Evolutionary conservation across 2,888 invertebrate species (phyloP), one percentile per base, ranked within the genome.

Genomic region (Tubulanus polymorphus): DNA sequence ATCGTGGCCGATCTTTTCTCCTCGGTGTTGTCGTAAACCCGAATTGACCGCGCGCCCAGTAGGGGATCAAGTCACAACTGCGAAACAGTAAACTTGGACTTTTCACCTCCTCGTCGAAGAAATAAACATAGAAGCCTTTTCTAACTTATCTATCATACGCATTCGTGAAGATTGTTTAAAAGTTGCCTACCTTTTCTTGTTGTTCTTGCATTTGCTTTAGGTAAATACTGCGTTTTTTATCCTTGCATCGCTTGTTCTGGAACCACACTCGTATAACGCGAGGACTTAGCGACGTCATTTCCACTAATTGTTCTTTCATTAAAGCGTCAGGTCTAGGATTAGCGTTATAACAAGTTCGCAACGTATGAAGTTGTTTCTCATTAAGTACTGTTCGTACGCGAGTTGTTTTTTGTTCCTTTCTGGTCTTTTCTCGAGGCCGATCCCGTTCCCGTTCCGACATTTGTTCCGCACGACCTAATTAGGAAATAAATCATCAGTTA

Each of bases 211-310:
- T 93, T 82, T 96, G 90, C 80, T 96, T 95, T 85, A 96, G 88
- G 72, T 94, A 88, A 51, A 96, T 89, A 53, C 93, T 94, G 79
- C 93, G 90, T 61, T 79, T 79, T 65, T 79, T 79, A 63, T 79
- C 79, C 64, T 79, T 79, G 57, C 78, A 78, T 20, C 79, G 66
- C 62, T 79, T 79, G 66, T 79, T 80, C 67, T 96, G 96, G 84
- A 97, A 99, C 99, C 99, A 99, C 57, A 99, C 99, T 74, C 99
- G 85, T 78, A 99, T 99, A 69, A 99, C 99, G 18, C 99, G 84
- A 23, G 97, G 96, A 72, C 93, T 94, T 51, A 99, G 86, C 0
- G 93, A 88, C 18, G 99, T 99, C 96, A 97, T 95, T 82, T 99
- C 97, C 41, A 96, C 96, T 61, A 99, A 85, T 79, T 97, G 96